Percentiles rank a stretch among this genome's conserved stretches.
phyloP scores from a whole-genome alignment of 1,140 invertebrate species.

The Drosophila equinoxialis region DNA sequence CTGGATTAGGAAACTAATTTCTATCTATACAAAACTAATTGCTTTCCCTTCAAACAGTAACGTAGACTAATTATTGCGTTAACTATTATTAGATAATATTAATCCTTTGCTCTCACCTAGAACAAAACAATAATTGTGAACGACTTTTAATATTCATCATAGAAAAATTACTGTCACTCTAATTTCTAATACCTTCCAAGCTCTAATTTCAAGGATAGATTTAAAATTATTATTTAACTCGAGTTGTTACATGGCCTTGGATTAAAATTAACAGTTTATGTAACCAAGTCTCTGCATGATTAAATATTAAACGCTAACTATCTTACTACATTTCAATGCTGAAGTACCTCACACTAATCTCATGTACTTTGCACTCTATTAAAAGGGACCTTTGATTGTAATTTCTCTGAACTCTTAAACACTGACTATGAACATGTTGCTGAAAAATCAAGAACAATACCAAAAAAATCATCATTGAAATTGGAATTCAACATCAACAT shows the following conservation, averaged over 20 bases:
- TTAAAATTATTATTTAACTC: too few relatives aligned
- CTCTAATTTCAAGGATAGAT: too few relatives aligned
- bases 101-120: neutral
- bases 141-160: too few relatives aligned
- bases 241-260: too few relatives aligned
- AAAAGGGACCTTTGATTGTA: constrained; percentile 38
- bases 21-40: constrained; percentile 4
- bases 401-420: constrained; percentile 49
- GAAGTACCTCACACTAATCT: constrained; percentile 35
- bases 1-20: constrained; percentile 4
- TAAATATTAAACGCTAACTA: neutral
- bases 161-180: too few relatives aligned
- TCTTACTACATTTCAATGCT: constrained; percentile 7
- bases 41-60: neutral
- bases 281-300: neutral
- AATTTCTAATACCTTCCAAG: too few relatives aligned
- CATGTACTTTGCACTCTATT: constrained; percentile 33
- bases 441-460: constrained; percentile 48
- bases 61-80: neutral
- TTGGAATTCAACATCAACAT: constrained; percentile 69
- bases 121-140: neutral
- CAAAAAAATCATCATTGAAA: constrained; percentile 61
- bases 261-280: too few relatives aligned
- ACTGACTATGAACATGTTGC: constrained; percentile 82
- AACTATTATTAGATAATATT: too few relatives aligned